phyloP scores from a whole-genome alignment of 2,888 invertebrate genomes.

The Thelaira solivaga region DNA sequence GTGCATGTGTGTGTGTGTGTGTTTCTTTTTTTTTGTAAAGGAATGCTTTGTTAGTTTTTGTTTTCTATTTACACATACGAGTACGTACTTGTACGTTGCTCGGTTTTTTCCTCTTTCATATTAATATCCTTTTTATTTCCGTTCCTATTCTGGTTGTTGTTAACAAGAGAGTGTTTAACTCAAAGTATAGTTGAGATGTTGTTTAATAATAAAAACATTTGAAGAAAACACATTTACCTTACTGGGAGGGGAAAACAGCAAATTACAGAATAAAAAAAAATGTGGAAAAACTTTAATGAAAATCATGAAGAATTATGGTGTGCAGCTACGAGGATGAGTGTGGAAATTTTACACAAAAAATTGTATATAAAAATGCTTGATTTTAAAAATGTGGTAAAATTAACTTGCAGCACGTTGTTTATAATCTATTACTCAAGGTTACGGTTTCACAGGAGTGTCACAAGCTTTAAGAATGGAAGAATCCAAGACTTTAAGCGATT shows the following conservation, averaged over 20 bases:
- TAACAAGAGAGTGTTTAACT: background rate
- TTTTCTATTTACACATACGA: background rate
- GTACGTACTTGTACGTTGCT: background rate
- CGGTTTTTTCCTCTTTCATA: constrained; percentile 21
- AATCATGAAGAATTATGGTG: constrained; percentile 12
- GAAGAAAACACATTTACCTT: constrained; percentile 39
- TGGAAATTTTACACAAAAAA: no score
- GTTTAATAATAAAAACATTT: constrained; percentile 47
- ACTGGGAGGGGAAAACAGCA: constrained; percentile 1
- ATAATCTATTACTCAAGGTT: no score
- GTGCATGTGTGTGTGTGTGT: background rate
- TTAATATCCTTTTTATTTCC: constrained; percentile 51
- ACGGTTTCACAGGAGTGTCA: no score
- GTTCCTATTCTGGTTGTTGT: constrained; percentile 17
- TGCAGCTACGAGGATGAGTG: no score
- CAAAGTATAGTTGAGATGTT: constrained; percentile 21
- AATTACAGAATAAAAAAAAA: background rate
- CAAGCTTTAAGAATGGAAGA: no score
- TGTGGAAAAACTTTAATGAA: constrained; percentile 2
- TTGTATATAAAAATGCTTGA: no score
- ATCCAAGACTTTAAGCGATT: no score
- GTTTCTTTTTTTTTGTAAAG: background rate
- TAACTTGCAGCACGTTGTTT: no score
- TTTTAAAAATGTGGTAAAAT: no score
- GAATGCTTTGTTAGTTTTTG: constrained; percentile 15